Evolutionary conservation across 2,888 invertebrate genomes (phyloP), one percentile per base, ranked within the genome.

Genomic region (Aricia artaxerxes): DNA sequence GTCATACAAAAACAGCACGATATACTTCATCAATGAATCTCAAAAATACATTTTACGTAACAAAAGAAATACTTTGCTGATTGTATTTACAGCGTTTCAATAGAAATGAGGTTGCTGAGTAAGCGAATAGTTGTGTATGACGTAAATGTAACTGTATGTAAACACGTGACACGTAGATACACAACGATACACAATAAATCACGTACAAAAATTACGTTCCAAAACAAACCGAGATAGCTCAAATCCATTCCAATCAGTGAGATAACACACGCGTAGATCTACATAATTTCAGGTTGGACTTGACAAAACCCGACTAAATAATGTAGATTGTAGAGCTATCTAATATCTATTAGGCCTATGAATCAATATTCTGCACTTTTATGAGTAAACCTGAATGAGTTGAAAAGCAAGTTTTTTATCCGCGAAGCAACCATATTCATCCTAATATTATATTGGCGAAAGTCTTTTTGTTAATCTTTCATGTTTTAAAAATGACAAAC

Each of bases 151-250:
- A 31, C 61, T 31, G 9, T 64, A 9, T 11, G 64, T 31, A 11
- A 64, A 64, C 64, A 64, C 64, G 64, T 31, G 31, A 64, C 31
- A 64, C 64, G 64, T 64, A 9, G 9, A 64, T 64, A 64, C 4
- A 9, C 4, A 61, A n/a, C n/a, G 9, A 11, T 64, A 64, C 3
- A 64, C 11, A 11, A 31, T 64, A 64, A 64, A 64, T 64, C 64
- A 31, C 11, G 64, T 64, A 61, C 61, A 61, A 61, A 64, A 64
- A 64, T 31, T 64, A 64, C 64, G 11, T 64, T 64, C 64, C 31
- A 64, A 64, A 31, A 31, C 11, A 31, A 64, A 64, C 64, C 31
- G 7, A 9, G 64, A 31, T 31, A 64, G 1, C 64, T 64, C 9
- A 64, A 31, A 24, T 64, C 24, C 6, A 60, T 24, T 61, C 24